Evolutionary conservation across 1,140 invertebrate genomes (phyloP), one percentile per base, ranked within the genome.

Genomic region (Oscheius sp.): DNA sequence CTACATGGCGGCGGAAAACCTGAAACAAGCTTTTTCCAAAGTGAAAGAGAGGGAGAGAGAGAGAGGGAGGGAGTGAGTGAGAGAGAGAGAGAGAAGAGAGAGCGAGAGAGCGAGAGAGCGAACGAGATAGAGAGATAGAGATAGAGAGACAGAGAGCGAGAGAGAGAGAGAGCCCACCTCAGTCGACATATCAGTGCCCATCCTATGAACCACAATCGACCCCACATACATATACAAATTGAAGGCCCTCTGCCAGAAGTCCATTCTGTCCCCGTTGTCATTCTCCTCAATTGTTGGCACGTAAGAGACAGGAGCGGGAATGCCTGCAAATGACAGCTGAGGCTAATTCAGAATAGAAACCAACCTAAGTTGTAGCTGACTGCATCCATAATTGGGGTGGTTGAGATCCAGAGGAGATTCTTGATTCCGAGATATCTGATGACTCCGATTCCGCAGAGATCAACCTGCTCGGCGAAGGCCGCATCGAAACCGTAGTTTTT

Each of bases 241-340:
- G 63, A 64, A 59, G 7, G 76, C 69, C 23, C 76, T 38, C 10
- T 77, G 42, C 73, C 63, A 70, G 75, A 76, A 77, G n/a, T 26
- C 20, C 74, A 77, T 77, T 18, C 46, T 52, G 32, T 75, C 74
- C 4, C 62, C 45, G 52, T 74, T 66, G 45, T 77, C 76, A 68
- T 75, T 77, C 32, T 77, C 76, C 42, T 75, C 76, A n/a, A 77
- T 71, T n/a, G 74, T 69, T n/a, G 76, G 76, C 26, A 77, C 76
- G 64, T 77, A 77, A 2, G 63, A 68, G 35, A 29, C 23, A 10
- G 76, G 76, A 20, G 67, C 38, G 10, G 76, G 76, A 29, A 77
- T 62, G 31, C 72, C 72, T 68, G 46, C 10, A 20, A 18, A 15
- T 67, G 38, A n/a, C n/a, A n/a, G n/a, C n/a, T n/a, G n/a, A n/a